phyloP scores from a whole-genome alignment of 2,888 invertebrate species.

The Odontomyia ornata region DNA sequence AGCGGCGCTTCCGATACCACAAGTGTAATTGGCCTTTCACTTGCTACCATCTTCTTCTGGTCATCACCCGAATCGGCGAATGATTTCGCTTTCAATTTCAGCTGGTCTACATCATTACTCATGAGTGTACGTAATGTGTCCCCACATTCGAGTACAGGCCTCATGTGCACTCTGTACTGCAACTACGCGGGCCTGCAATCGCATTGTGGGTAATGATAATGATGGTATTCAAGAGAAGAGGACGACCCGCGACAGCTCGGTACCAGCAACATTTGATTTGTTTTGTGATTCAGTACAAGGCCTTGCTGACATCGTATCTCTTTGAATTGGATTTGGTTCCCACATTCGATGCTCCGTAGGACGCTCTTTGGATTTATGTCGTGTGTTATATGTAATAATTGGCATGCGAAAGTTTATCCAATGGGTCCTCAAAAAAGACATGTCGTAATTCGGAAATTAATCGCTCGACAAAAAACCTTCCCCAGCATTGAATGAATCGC shows the following conservation, averaged over 20 bases:
- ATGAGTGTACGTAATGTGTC: neutral
- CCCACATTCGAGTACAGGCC: neutral
- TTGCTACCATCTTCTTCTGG: slow-evolving; percentile 38
- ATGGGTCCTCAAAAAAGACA: neutral
- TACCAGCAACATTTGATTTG: slow-evolving; percentile 6
- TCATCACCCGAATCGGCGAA: slow-evolving; percentile 36
- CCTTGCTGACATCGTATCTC: slow-evolving; percentile 27
- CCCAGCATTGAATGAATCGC: too few species aligned
- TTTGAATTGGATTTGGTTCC: slow-evolving; percentile 34
- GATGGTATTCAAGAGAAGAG: neutral
- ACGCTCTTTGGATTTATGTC: neutral
- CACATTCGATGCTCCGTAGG: slow-evolving; percentile 13
- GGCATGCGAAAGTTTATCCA: slow-evolving; percentile 4
- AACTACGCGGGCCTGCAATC: neutral
- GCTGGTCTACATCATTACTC: slow-evolving; percentile 22
- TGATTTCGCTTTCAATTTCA: slow-evolving; percentile 44
- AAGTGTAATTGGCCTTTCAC: slow-evolving; percentile 44
- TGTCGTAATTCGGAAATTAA: neutral
- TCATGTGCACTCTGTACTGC: neutral
- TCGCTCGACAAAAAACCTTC: neutral
- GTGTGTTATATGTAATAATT: neutral
- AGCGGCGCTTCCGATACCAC: slow-evolving; percentile 31
- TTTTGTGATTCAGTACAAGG: slow-evolving; percentile 41
- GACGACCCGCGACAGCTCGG: neutral
- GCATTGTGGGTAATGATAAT: neutral